phyloP scores from a whole-genome alignment of 2,113 vertebrate genomes.

The Talpa occidentalis region DNA sequence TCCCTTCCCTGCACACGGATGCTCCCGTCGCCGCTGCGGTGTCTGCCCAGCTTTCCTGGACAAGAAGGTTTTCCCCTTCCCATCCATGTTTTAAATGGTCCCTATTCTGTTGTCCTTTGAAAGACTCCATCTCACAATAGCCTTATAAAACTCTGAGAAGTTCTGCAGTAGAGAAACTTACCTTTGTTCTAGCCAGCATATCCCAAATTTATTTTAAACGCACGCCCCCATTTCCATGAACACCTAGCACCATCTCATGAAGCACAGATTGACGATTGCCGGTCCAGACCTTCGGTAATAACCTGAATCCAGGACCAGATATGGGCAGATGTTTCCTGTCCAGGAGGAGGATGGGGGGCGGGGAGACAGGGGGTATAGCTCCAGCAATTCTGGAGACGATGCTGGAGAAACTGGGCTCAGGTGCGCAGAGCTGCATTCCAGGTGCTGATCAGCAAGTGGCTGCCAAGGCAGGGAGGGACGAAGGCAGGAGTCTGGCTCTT shows the following conservation, averaged over 20 bases:
- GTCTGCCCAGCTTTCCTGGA: no score
- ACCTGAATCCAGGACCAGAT: not conserved
- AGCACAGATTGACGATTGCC: not conserved
- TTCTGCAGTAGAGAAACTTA: not conserved
- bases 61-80: not conserved
- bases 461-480: not conserved
- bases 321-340: not conserved
- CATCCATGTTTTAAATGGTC: not conserved
- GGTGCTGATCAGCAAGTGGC: not conserved
- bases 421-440: not conserved
- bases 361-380: rapidly evolving
- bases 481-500: not conserved
- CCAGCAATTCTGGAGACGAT: not conserved
- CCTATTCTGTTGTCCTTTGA: not conserved
- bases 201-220: not conserved
- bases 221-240: not conserved
- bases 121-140: not conserved
- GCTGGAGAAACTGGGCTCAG: not conserved
- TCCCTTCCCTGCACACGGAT: no score
- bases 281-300: not conserved
- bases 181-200: not conserved
- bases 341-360: rapidly evolving
- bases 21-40: no score
- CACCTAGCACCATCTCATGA: not conserved
- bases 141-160: not conserved